A percentile compares a stretch with the other conserved stretches of the same genome.
Evolutionary conservation across 2,113 vertebrate species (phyloP).

Genomic region (Tinamus guttatus): DNA sequence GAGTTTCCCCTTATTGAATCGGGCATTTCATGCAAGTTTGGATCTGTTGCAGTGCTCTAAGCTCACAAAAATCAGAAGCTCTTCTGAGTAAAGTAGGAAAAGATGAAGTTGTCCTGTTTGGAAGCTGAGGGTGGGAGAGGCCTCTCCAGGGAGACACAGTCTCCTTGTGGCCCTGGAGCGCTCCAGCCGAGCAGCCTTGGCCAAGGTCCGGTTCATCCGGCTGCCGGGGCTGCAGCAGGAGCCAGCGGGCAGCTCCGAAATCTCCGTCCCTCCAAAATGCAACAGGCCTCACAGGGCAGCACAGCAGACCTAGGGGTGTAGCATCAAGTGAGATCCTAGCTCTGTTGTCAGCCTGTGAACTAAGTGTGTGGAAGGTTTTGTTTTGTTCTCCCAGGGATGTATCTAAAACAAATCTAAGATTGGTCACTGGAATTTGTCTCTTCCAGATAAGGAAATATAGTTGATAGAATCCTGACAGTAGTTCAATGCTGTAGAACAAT

Average conservation of each 20-base stretch:
- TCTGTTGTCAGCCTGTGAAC: not conserved
- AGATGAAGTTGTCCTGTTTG: not conserved
- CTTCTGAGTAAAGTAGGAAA: not conserved
- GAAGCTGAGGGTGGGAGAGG: not conserved
- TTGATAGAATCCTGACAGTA: not conserved
- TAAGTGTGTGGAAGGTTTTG: not conserved
- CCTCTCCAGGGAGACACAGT: not conserved
- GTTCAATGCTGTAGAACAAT: not conserved
- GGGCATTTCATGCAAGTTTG: conserved; percentile 41
- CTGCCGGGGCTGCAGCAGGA: not conserved
- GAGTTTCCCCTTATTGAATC: conserved; percentile 42
- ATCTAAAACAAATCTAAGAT: conserved; percentile 15
- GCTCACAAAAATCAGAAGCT: conserved; percentile 36
- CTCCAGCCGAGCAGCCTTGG: not conserved
- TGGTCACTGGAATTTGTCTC: not conserved
- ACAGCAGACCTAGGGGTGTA: not conserved
- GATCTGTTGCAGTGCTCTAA: conserved; percentile 16
- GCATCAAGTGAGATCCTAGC: not conserved
- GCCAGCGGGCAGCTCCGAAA: not conserved
- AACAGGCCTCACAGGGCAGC: not conserved
- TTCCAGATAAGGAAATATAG: not conserved
- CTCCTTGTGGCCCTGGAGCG: not conserved
- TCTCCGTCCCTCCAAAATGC: not conserved
- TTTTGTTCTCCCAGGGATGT: not conserved
- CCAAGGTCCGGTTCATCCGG: rapidly evolving